Conservation (phyloP, 2,113 vertebrate genomes). For the Nothoprocta pentlandii region DNA sequence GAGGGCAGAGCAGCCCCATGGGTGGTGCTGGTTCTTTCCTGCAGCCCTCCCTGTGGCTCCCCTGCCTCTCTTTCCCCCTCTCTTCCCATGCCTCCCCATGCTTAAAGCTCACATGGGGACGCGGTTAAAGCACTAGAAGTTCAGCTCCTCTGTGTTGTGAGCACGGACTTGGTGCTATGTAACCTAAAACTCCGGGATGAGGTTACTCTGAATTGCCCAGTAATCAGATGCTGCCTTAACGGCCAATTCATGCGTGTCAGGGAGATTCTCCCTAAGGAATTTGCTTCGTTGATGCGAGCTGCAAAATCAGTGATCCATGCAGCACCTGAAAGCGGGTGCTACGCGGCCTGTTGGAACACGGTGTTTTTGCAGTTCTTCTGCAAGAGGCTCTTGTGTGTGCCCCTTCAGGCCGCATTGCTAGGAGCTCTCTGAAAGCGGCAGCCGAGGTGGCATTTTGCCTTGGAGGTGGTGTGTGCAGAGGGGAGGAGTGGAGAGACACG, state of each 20-base stretch:
- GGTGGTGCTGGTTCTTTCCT: background rate
- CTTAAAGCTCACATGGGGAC: background rate
- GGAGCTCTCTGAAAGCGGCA: background rate
- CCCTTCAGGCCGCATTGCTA: background rate
- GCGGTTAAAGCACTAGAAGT: too few species aligned
- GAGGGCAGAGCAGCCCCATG: background rate
- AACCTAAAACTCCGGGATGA: background rate
- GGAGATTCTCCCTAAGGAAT: background rate
- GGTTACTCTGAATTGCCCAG: background rate
- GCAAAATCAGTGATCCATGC: background rate
- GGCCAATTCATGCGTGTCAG: background rate
- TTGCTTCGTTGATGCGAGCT: rapidly evolving
- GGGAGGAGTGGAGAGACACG: background rate
- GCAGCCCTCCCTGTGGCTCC: too few species aligned
- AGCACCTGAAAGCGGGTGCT: background rate
- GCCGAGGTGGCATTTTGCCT: background rate
- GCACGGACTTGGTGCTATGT: background rate
- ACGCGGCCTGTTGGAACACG: background rate
- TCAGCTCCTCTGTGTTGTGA: too few species aligned
- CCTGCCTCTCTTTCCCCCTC: too few species aligned
- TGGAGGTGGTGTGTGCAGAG: background rate
- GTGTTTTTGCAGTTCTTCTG: rapidly evolving
- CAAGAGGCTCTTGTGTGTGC: background rate
- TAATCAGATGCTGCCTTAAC: background rate
- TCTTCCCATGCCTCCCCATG: background rate